Conservation (phyloP, 2,113 vertebrate genomes). For the Phyllostomus discolor region DNA sequence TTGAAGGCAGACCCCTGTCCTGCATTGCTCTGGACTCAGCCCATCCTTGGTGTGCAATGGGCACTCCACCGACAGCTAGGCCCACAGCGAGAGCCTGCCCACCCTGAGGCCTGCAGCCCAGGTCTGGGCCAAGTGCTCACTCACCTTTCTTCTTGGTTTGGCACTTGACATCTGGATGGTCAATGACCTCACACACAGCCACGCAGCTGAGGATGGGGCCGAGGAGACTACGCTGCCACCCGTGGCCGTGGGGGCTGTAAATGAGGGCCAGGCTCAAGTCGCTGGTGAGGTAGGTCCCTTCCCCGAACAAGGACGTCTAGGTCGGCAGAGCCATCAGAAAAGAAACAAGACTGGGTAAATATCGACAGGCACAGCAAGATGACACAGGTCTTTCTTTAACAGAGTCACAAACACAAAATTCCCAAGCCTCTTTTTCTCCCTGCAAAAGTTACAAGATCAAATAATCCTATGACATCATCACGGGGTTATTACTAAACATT, state of each 20-base stretch:
- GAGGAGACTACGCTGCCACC: slow-evolving; percentile 89
- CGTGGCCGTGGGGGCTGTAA: slow-evolving; percentile 92
- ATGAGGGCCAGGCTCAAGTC: slow-evolving; percentile 98
- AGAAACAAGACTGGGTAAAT: not conserved
- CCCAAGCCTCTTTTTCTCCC: not conserved
- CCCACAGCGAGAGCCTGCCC: not conserved
- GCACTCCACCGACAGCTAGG: not conserved
- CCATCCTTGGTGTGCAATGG: not conserved
- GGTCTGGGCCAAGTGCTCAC: not conserved
- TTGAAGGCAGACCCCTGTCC: not conserved
- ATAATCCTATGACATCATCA: not conserved
- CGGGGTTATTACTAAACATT: not conserved
- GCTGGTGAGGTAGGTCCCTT: slow-evolving; percentile 98
- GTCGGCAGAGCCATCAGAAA: slow-evolving; percentile 51
- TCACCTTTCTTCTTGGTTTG: slow-evolving; percentile 95
- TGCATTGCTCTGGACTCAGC: not conserved
- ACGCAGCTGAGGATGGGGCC: slow-evolving; percentile 94
- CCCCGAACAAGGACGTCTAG: slow-evolving; percentile 96
- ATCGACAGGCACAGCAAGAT: not conserved
- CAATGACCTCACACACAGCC: slow-evolving; percentile 96
- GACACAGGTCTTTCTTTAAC: not conserved
- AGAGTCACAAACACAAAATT: not conserved
- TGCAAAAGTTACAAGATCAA: not conserved
- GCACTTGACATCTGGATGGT: slow-evolving; percentile 98
- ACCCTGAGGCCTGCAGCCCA: not conserved